Evolutionary conservation across 2,888 invertebrate genomes (phyloP), one percentile per base, ranked within the genome.

Genomic region (Mesorhabditis spiculigera): DNA sequence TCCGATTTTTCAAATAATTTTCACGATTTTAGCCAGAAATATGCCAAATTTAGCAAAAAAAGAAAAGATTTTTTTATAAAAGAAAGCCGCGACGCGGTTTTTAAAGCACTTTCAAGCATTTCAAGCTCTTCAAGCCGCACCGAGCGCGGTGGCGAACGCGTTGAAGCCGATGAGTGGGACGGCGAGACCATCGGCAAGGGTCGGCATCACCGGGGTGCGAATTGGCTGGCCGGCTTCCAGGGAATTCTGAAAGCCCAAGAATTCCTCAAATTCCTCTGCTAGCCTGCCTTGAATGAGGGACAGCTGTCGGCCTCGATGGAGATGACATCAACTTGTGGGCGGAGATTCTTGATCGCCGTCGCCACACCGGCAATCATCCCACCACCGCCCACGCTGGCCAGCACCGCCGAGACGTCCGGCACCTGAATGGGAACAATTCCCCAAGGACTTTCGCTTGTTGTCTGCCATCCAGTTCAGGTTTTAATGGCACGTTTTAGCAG

Each of bases 251-350:
- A 28, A 28, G 93, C 1, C 93, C 90, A 87, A 93, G 90, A 3
- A 16, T 28, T 28, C 28, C 10, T n/a, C 43, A 58, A 44, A 45
- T 43, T 13, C 4, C 42, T 63, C 10, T 71, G 8, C 16, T 50
- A 43, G 42, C 71, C 44, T 50, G 75, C 79, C 67, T 75, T 88
- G 88, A 94, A 94, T 86, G 93, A 93, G 2, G 93, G 91, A 87
- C 94, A 94, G 81, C 91, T 90, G 84, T 93, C 93, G 0, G 94
- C 92, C 87, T 95, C 95, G 0, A 93, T 93, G 3, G 94, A 95
- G 85, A 94, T 93, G 65, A 95, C 91, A 86, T 91, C 90, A 0
- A 93, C 91, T 69, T 90, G 88, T 0, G 94, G 94, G 71, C 91
- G 90, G 5, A 95, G 88, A 13, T 91, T 91, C 87, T 95, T 95